Percentiles rank a stretch among this genome's conserved stretches.
phyloP scores from a whole-genome alignment of 1,140 invertebrate species.

The Trialeurodes vaporariorum region DNA sequence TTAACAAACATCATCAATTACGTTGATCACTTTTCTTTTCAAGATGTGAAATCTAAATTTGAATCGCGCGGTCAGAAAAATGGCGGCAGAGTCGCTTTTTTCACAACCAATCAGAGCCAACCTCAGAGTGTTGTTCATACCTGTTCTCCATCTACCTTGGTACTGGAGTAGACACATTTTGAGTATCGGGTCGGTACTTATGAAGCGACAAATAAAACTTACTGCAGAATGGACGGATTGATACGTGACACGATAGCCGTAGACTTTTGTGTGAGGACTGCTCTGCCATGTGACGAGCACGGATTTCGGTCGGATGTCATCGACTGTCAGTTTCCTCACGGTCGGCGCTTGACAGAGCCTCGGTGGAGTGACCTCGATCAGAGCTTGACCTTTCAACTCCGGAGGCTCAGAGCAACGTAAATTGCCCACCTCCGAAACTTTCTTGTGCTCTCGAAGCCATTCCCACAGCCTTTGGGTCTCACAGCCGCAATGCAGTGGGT shows the following conservation, averaged over 20 bases:
- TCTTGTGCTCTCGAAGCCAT: constrained; percentile 75
- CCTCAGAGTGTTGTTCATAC: no score
- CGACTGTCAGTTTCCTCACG: constrained; percentile 66
- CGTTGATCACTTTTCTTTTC: no score
- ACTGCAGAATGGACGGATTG: constrained; percentile 47
- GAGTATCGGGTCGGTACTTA: constrained; percentile 26
- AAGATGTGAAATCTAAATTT: no score
- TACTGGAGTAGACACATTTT: no score
- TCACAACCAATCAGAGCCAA: no score
- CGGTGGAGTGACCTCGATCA: constrained; percentile 61
- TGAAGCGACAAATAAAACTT: constrained; percentile 37
- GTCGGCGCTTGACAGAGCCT: constrained; percentile 70
- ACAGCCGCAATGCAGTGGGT: constrained; percentile 70
- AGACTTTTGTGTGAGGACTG: constrained; percentile 71
- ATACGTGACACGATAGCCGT: constrained; percentile 76
- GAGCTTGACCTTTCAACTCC: constrained; percentile 56
- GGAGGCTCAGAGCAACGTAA: constrained; percentile 66
- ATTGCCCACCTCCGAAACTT: constrained; percentile 39
- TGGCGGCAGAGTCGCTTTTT: no score
- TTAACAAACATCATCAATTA: no score
- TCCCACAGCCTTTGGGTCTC: constrained; percentile 75
- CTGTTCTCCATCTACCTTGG: no score
- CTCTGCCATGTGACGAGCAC: constrained; percentile 73
- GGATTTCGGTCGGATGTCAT: constrained; percentile 79
- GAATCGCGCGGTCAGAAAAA: no score